A percentile compares a stretch with the other conserved stretches of the same genome.
Conservation (phyloP, 2,113 vertebrate genomes). For the Ophiodon elongatus region DNA sequence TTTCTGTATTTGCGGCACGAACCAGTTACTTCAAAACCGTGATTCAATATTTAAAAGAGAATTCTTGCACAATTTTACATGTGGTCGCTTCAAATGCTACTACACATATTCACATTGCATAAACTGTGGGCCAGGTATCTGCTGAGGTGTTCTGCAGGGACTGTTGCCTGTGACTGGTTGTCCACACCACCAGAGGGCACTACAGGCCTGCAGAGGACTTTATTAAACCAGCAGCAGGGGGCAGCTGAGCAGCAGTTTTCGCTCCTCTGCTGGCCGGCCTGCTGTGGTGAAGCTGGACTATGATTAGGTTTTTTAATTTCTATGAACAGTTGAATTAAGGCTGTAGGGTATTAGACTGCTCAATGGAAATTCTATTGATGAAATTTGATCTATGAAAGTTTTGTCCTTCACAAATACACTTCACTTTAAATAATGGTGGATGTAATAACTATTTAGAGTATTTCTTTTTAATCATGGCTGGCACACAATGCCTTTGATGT, state of each 20-base stretch:
- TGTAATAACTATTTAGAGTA: neutral
- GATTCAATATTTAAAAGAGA: neutral
- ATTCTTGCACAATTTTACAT: neutral
- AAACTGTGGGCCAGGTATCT: neutral
- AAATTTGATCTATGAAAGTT: neutral
- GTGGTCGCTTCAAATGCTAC: neutral
- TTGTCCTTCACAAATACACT: neutral
- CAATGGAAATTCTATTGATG: neutral
- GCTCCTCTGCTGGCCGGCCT: neutral
- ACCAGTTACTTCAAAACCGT: neutral
- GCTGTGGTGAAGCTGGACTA: neutral
- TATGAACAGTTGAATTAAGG: neutral
- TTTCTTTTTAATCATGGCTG: neutral
- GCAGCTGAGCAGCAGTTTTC: slow-evolving; percentile 8
- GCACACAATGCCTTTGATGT: neutral
- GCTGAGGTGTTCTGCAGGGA: neutral
- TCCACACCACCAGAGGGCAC: slow-evolving; percentile 9
- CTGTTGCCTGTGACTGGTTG: neutral
- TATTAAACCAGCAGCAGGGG: slow-evolving; percentile 32
- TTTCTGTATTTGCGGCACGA: neutral
- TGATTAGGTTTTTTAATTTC: slow-evolving; percentile 2
- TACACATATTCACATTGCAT: neutral
- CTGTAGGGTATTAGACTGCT: neutral
- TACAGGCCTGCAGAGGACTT: neutral
- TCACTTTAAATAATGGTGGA: neutral